Base-by-base conservation (phyloP, 2,113 vertebrate species). In the Procapra przewalskii region DNA sequence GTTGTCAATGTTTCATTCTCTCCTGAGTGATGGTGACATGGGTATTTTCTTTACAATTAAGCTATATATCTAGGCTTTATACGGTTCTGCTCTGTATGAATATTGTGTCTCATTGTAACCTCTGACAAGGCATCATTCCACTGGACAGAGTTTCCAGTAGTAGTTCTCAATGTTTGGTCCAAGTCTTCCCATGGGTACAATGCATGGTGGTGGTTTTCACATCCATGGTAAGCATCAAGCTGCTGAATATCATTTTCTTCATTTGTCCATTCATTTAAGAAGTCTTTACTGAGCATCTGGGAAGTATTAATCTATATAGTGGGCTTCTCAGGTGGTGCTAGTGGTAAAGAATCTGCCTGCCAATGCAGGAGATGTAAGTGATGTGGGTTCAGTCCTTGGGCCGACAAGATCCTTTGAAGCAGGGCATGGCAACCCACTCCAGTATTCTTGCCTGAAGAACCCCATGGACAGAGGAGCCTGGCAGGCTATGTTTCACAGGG, bases 221-320 rank as follows among this genome's bases (percentile, higher is more conserved):
- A 40, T 36, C 71, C 54, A 92, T 10, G 14, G 31, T 43, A 86
- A 75, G 71, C 31, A 75, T n/a, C 25, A 31, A 36, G 45, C 36
- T 81, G 36, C 64, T 86, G 64, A 67, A 55, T 75, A 7, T 36
- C 14, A 62, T 81, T 92, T 91, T 55, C 10, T 36, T 55, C 31
- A 23, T 75, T 86, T 43, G 64, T 84, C 79, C 88, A 81, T 31
- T 55, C 91, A 90, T 33, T 77, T 88, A 67, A 94, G 85, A 67
- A 85, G 81, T 33, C 6, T 75, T 86, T 54, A 14, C 36, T 88
- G 67, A 94, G 57, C 12, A 43, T 31, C 29, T 50, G 33, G 80
- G 85, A 94, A 52, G 50, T 48, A 36, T 33, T 60, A 23, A 62
- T 21, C 62, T 52, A 64, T 33, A 40, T n/a, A 57, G 33, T 45